phyloP scores from a whole-genome alignment of 2,797 vertebrate species.

The Bovichtus diacanthus region DNA sequence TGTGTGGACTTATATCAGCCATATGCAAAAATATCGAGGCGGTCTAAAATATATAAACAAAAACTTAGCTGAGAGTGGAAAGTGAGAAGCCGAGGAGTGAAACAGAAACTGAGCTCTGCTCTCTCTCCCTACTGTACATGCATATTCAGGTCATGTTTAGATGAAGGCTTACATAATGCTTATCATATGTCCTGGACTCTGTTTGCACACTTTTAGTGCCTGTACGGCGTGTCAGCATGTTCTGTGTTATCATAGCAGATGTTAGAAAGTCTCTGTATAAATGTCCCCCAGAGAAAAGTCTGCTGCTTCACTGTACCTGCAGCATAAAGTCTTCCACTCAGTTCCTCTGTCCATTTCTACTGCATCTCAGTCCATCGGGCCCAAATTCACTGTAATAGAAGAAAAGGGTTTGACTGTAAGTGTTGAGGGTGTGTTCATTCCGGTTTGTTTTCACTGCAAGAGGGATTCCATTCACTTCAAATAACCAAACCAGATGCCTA shows the following conservation, averaged over 20 bases:
- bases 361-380: neutral
- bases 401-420: constrained; percentile 2
- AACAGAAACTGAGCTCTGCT: neutral
- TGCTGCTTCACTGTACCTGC: neutral
- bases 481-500: constrained; percentile 2
- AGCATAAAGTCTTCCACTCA: neutral
- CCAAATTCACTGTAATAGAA: constrained; percentile 3
- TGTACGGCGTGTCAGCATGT: constrained; percentile 16
- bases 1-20: constrained; percentile 19
- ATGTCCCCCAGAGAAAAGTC: constrained; percentile 6
- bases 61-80: constrained; percentile 2
- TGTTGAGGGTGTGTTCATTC: constrained; percentile 34
- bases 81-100: neutral
- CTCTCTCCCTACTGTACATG: neutral
- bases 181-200: constrained; percentile 12
- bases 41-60: constrained; percentile 25
- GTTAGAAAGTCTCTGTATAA: neutral
- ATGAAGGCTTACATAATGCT: constrained; percentile 11
- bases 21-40: constrained; percentile 13
- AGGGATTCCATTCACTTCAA: constrained; percentile 17
- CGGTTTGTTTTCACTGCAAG: neutral
- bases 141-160: constrained; percentile 25
- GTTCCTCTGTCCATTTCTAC: neutral
- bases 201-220: neutral
- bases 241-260: constrained; percentile 23